Conservation (phyloP, 23 tunicate species). For the Halocynthia aurantium region DNA sequence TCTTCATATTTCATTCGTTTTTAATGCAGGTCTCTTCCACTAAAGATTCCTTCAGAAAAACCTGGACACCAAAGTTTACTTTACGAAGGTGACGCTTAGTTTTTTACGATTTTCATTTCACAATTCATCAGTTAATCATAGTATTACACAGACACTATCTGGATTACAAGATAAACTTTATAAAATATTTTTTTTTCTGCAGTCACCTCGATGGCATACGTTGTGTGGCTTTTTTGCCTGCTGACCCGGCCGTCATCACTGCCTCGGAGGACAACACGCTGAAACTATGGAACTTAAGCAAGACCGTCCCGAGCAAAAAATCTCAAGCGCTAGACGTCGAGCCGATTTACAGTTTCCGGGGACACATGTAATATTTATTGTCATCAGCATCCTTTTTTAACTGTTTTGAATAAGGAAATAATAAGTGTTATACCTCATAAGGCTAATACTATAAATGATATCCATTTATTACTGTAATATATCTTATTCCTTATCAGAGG, state of each 20-base stretch:
- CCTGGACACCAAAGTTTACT: slow-evolving; percentile 88
- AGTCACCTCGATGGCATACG: slow-evolving; percentile 97
- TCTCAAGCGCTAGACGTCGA: slow-evolving; percentile 73
- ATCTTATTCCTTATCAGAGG: slow-evolving; percentile 40
- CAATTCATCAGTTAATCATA: neutral
- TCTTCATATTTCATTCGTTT: neutral
- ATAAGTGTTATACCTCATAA: neutral
- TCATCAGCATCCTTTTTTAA: neutral
- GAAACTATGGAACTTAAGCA: slow-evolving; percentile 96
- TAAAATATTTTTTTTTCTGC: slow-evolving; percentile 20
- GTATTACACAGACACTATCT: neutral
- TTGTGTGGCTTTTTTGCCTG: slow-evolving; percentile 72
- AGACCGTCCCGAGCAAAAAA: slow-evolving; percentile 81
- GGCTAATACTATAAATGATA: neutral
- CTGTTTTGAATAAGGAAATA: neutral
- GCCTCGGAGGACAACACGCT: slow-evolving; percentile 93
- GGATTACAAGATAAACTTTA: neutral
- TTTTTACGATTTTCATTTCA: neutral
- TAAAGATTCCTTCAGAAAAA: slow-evolving; percentile 66
- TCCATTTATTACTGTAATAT: neutral
- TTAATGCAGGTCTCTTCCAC: slow-evolving; percentile 44
- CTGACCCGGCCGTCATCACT: slow-evolving; percentile 69
- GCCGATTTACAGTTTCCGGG: slow-evolving; percentile 92
- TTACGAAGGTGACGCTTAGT: neutral
- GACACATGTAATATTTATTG: slow-evolving; percentile 59